Percentiles rank a stretch among this genome's conserved stretches.
phyloP scores from a whole-genome alignment of 2,113 vertebrate genomes.

The Mobula birostris region DNA sequence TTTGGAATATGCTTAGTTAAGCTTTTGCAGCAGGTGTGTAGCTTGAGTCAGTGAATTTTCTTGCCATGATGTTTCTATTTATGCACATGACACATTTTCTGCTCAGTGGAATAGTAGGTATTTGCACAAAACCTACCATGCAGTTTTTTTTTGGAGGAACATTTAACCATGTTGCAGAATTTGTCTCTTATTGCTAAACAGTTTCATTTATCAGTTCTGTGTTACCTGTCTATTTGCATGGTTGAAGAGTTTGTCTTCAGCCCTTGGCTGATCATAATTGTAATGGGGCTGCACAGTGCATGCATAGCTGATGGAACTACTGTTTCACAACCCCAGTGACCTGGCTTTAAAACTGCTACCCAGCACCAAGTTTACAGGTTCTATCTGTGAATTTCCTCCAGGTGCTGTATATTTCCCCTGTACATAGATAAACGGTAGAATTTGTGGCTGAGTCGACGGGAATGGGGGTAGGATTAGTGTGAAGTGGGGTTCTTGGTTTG shows the following conservation, averaged over 20 bases:
- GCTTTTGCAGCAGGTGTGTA: neutral
- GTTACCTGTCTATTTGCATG: neutral
- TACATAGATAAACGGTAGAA: too few relatives aligned
- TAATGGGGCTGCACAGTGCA: too few relatives aligned
- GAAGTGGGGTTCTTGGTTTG: too few relatives aligned
- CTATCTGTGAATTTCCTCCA: too few relatives aligned
- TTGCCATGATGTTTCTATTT: neutral
- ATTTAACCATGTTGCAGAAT: neutral
- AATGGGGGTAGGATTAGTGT: too few relatives aligned
- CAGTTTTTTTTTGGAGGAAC: neutral
- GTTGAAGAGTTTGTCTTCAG: neutral
- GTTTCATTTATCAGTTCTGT: neutral
- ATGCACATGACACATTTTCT: neutral
- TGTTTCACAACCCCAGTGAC: too few relatives aligned
- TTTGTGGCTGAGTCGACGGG: too few relatives aligned
- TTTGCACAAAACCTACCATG: neutral
- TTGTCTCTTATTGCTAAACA: neutral
- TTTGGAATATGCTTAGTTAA: neutral
- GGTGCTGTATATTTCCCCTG: too few relatives aligned
- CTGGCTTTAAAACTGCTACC: too few relatives aligned
- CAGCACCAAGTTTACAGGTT: too few relatives aligned
- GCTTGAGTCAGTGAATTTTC: neutral
- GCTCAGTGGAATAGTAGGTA: neutral
- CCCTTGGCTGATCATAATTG: neutral
- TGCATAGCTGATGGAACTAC: too few relatives aligned